phyloP scores from a whole-genome alignment of 1,140 invertebrate genomes.

The Amyelois transitella region DNA sequence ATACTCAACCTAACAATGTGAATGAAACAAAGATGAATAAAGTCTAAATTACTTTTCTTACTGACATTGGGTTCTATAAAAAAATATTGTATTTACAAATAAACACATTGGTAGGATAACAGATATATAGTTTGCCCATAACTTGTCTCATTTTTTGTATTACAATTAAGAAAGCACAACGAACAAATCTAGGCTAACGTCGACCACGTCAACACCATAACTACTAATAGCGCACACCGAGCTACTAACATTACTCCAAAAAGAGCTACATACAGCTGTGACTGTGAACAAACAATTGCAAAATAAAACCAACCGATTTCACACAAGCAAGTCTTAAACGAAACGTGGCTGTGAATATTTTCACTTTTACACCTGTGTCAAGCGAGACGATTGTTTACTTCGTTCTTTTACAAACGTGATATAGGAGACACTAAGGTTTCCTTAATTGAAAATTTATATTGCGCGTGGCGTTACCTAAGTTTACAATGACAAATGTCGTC shows the following conservation, averaged over 20 bases:
- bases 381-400: constrained; percentile 36
- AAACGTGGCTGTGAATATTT: constrained; percentile 24
- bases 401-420: constrained; percentile 18
- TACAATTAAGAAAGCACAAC: neutral
- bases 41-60: too few species aligned
- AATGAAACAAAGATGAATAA: too few species aligned
- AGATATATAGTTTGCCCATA: too few species aligned
- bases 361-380: constrained; percentile 52
- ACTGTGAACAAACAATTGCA: constrained; percentile 16
- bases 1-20: too few species aligned
- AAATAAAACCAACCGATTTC: constrained; percentile 18
- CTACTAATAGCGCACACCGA: constrained; percentile 10
- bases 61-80: too few species aligned
- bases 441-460: neutral
- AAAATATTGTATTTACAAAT: too few species aligned
- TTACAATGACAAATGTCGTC: neutral
- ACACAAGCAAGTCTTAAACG: constrained; percentile 19
- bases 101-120: too few species aligned
- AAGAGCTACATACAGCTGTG: constrained; percentile 12
- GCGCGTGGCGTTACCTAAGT: neutral
- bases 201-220: constrained; percentile 16
- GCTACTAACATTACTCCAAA: constrained; percentile 1
- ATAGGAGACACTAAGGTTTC: neutral
- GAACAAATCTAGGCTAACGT: neutral
- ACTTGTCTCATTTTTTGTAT: too few species aligned